Base-by-base conservation (phyloP, 2,113 vertebrate genomes). In the Suricata suricatta region DNA sequence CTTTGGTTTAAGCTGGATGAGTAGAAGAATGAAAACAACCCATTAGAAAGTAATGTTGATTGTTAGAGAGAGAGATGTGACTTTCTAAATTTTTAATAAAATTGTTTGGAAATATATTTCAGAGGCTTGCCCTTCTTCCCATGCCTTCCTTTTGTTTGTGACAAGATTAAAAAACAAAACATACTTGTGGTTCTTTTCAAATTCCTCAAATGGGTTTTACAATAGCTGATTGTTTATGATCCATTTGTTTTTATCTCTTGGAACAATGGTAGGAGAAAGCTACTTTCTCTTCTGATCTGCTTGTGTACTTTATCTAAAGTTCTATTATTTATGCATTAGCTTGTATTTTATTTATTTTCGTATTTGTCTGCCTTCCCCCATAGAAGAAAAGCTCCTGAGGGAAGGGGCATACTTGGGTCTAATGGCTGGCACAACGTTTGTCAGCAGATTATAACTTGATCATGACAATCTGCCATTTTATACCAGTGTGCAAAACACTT, bases 11-110 rank as follows among this genome's bases (percentile, higher is more conserved):
- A 87, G 90, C 54, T 76, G 44, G 63, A 60, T 96, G 64, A 94
- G 84, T 90, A 87, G 38, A 94, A 95, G 71, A 85, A 71, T 85
- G 74, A 94, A 90, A 94, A 85, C 31, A 97, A 66, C 27, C 19
- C 64, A 88, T 96, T 97, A 96, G 52, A 82, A 97, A 91, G 38
- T 86, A 66, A 91, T 94, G 95, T 82, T 94, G 71, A 97, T 83
- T 71, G 6, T 93, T 91, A 66, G 57, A 60, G 57, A 66, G 31
- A 84, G 52, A 84, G 33, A 63, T 33, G 33, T 54, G 72, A 69
- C 50, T 84, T 88, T 97, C 44, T 88, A 86, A 91, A 95, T 85
- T 77, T 95, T 96, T 94, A 92, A 79, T 87, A 47, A 77, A 71
- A 93, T 95, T 88, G n/a, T 88, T 94, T 54, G 23, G 83, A 93